Evolutionary conservation across 2,797 vertebrate species (phyloP), one percentile per base, ranked within the genome.

Genomic region (Bradypodion pumilum): DNA sequence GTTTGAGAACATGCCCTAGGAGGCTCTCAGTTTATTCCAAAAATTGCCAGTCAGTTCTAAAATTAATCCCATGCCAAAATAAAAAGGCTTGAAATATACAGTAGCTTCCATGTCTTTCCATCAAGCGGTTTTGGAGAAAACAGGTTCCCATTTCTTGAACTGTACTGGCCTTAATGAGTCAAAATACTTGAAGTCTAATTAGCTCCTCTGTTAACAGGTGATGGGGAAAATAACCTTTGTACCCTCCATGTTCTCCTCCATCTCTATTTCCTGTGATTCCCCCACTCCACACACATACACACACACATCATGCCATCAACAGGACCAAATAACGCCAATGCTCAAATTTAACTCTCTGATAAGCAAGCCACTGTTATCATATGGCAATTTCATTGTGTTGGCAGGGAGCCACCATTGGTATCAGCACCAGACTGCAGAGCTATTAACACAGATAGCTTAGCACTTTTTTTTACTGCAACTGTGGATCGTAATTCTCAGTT

Each of bases 381-480:
- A n/a, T 77, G 65, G 56, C 65, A 59, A 44, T 68, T 60, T 70
- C 77, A 77, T 69, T 70, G 82, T 46, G 59, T 46, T 83, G 82
- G 82, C 65, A 19, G 8, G 37, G 40, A 44, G 69, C 82, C 74
- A 59, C 82, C 7, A 4, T 46, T 29, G 44, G 49, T 60, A 70
- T 78, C 82, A 60, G 65, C 74, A 27, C 49, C 49, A 46, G 52
- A 59, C 35, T 70, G 82, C 74, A 6, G 23, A 60, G 74, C 74
- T 60, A 78, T 83, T 83, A 78, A 52, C 15, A 27, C 29, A 35
- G 74, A 62, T 32, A 46, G 65, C 29, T 69, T 65, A 70, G 52
- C 74, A 78, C 29, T 37, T 78, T n/a, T n/a, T n/a, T 76, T 42
- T 27, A 25, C 81, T 69, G 65, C 78, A 59, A 77, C 77, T 63